A percentile compares a stretch with the other conserved stretches of the same genome.
Conservation (phyloP, 2,113 vertebrate genomes). For the Varanus komodoensis region DNA sequence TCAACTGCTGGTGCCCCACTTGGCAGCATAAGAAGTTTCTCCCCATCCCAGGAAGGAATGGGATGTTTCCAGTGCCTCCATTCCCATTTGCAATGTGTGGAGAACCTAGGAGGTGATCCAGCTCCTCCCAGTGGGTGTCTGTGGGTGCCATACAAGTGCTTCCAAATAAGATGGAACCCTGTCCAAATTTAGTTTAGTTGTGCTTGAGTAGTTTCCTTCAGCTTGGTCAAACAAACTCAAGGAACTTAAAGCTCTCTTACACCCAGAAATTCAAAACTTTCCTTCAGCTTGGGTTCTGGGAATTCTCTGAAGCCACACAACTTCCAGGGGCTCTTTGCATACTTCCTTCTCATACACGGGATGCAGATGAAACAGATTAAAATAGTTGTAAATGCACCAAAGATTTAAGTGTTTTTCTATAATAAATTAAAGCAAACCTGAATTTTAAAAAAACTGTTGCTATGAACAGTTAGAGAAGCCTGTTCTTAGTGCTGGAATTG, state of each 20-base stretch:
- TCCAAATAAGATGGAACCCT: neutral
- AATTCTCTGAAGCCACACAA: neutral
- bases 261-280: neutral
- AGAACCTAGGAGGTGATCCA: neutral
- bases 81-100: neutral
- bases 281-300: neutral
- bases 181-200: neutral
- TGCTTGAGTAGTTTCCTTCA: no score
- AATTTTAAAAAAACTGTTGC: neutral
- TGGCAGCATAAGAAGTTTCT: neutral
- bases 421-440: neutral
- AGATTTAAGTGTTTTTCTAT: neutral
- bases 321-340: neutral
- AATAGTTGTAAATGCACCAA: neutral
- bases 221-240: no score
- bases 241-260: neutral
- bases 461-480: neutral
- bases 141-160: neutral
- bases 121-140: no score
- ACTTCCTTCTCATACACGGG: no score
- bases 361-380: neutral
- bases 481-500: neutral
- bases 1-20: neutral
- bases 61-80: neutral
- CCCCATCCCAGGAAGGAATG: no score